Evolutionary conservation across 2,113 vertebrate species (phyloP).

Genomic region (human (Homo sapiens)): GRCh38 chr19:44998001-44998500

Average conservation of each 20-base stretch:
- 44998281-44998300: not conserved
- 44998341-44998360: not conserved
- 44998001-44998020: not conserved
- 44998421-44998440: not conserved
- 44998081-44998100: not conserved
- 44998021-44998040: not conserved
- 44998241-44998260: not conserved
- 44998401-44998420: not conserved
- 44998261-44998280: not conserved
- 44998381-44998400: not conserved
- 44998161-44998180: not conserved
- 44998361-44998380: not conserved
- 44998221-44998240: not conserved
- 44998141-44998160: not conserved
- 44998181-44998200: not conserved
- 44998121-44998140: no score
- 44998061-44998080: not conserved
- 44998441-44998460: not conserved
- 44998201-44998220: not conserved
- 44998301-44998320: not conserved
- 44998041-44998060: not conserved
- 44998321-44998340: not conserved
- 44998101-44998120: not conserved
- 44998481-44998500: not conserved
- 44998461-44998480: not conserved